phyloP scores from a whole-genome alignment of 2,888 invertebrate genomes.

The Platycheirus rosarum region DNA sequence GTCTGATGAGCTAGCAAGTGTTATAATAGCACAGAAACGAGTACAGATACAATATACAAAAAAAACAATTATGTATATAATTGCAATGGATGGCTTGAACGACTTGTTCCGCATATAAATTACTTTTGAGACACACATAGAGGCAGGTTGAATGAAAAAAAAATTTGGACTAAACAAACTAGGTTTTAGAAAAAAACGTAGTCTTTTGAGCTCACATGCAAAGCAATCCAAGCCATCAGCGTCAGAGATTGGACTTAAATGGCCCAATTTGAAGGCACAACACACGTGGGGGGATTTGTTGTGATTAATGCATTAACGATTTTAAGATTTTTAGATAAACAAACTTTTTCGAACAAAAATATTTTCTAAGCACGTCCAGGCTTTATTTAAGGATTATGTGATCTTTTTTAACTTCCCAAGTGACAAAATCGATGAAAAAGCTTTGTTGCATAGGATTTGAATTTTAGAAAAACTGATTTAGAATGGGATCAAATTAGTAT shows the following conservation, averaged over 20 bases:
- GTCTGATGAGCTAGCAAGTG: conserved; percentile 66
- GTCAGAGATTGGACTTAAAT: conserved; percentile 36
- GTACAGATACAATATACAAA: not conserved
- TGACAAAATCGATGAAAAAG: no score
- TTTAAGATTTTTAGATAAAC: no score
- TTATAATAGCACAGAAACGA: conserved; percentile 58
- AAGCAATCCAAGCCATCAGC: conserved; percentile 43
- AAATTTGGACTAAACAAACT: conserved; percentile 26
- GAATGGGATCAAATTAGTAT: no score
- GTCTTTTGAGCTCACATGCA: conserved; percentile 52
- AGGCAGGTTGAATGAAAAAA: conserved; percentile 31
- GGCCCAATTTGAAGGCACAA: conserved; percentile 40
- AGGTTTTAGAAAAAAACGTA: conserved; percentile 27
- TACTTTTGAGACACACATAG: conserved; percentile 6
- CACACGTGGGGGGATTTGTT: conserved; percentile 12
- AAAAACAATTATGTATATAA: conserved; percentile 53
- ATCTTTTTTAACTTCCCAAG: no score
- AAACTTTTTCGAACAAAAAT: no score
- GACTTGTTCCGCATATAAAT: conserved; percentile 72
- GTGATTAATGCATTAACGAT: not conserved
- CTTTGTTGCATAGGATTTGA: no score
- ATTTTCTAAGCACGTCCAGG: no score
- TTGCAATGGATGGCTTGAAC: conserved; percentile 64
- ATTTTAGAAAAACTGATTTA: no score
- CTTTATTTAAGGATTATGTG: no score